A percentile compares a stretch with the other conserved stretches of the same genome.
These are phyloP conservation scores for Rhinolophus ferrumequinum DNA, from an alignment of 2,113 vertebrate genomes.

Conservation along the genomic window DNA sequence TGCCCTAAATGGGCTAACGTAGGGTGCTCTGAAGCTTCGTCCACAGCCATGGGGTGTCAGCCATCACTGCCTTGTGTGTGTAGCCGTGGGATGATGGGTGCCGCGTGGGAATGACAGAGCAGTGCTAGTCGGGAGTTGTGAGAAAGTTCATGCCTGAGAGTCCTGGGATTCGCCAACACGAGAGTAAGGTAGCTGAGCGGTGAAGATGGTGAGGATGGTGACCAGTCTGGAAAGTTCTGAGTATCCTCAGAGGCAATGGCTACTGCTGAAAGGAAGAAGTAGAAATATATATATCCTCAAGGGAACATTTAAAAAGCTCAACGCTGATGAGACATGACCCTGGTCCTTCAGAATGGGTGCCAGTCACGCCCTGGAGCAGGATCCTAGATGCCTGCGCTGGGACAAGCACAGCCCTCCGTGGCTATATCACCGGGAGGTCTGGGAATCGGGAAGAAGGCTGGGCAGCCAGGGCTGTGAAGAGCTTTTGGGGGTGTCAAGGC, in stretches of 20 bases:
- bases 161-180: not conserved
- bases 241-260: not conserved
- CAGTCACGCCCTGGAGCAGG: not conserved
- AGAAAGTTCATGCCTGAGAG: too few species aligned
- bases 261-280: not conserved
- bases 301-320: not conserved
- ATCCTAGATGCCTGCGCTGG: not conserved
- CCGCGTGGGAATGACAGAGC: rapidly evolving
- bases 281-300: not conserved
- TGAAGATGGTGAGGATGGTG: not conserved
- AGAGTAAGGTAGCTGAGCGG: not conserved
- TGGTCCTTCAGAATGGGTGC: not conserved
- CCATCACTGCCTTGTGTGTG: rapidly evolving
- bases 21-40: too few species aligned
- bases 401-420: not conserved
- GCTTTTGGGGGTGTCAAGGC: not conserved
- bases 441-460: not conserved
- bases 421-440: not conserved
- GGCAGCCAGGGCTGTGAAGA: not conserved
- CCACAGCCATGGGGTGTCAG: not conserved
- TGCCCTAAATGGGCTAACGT: not conserved
- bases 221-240: not conserved
- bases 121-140: not conserved
- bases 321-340: not conserved
- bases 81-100: not conserved